Evolutionary conservation across 2,113 vertebrate species (phyloP).

Genomic region (Eira barbara): DNA sequence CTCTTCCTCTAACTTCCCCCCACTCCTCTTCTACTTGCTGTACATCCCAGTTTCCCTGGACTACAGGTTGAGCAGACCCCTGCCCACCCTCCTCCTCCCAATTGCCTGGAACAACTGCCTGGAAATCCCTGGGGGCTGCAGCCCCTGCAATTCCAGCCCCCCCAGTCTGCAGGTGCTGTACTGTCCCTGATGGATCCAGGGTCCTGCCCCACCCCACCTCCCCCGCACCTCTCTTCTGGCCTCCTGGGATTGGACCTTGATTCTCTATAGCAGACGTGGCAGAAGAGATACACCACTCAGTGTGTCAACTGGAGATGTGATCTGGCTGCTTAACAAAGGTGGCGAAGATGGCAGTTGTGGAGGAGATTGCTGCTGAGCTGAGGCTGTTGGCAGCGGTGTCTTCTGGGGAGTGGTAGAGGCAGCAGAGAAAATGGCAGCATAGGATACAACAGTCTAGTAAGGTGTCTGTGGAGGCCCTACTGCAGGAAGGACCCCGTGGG

Average conservation of each 20-base stretch:
- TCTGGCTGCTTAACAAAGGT: fast-evolving
- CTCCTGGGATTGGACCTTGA: background rate
- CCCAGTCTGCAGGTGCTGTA: background rate
- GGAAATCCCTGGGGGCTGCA: background rate
- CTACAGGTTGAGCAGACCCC: background rate
- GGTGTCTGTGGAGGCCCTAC: background rate
- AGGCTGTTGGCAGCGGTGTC: fast-evolving
- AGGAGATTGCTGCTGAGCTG: fast-evolving
- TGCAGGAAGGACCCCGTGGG: background rate
- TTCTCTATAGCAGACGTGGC: background rate
- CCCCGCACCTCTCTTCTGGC: background rate
- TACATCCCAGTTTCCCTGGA: background rate
- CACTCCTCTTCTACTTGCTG: background rate
- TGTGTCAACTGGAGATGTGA: background rate
- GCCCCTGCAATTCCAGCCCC: fast-evolving
- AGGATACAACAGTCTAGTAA: too few relatives aligned
- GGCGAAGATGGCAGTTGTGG: background rate
- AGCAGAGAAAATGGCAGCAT: fast-evolving
- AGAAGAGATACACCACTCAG: background rate
- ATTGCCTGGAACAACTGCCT: background rate
- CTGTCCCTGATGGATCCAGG: background rate
- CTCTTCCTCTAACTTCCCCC: background rate
- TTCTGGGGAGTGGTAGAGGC: fast-evolving
- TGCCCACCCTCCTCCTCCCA: background rate
- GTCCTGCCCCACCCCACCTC: too few relatives aligned